phyloP scores from a whole-genome alignment of 2,888 invertebrate genomes.

The Cephus sareptanus region DNA sequence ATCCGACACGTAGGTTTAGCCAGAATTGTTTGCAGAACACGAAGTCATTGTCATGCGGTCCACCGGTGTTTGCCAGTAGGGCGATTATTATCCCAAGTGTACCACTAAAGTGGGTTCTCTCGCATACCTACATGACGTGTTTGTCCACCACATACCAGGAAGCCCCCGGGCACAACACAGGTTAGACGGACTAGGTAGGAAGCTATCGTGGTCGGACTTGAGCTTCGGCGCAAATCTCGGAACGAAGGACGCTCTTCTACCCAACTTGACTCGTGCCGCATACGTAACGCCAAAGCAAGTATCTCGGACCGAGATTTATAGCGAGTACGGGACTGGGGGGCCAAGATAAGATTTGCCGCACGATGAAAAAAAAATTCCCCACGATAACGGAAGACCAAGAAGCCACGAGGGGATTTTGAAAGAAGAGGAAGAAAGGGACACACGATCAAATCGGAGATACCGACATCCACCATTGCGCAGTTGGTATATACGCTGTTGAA shows the following conservation, averaged over 20 bases:
- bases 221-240: neutral
- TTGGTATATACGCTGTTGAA: neutral
- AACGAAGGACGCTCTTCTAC: slow-evolving; percentile 13
- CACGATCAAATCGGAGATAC: neutral
- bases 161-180: neutral
- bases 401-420: slow-evolving; percentile 5
- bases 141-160: slow-evolving; percentile 13
- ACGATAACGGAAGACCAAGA: slow-evolving; percentile 12
- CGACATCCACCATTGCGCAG: neutral
- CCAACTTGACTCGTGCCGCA: slow-evolving; percentile 36
- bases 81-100: slow-evolving; percentile 42
- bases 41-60: slow-evolving; percentile 17
- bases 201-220: neutral
- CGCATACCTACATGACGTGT: slow-evolving; percentile 21
- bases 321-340: slow-evolving; percentile 24
- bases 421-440: neutral
- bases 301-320: slow-evolving; percentile 40
- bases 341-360: slow-evolving; percentile 37
- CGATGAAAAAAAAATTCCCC: slow-evolving; percentile 23
- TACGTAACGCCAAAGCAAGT: slow-evolving; percentile 40
- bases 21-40: slow-evolving; percentile 4
- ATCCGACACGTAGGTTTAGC: neutral
- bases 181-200: slow-evolving; percentile 3
- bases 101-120: slow-evolving; percentile 20
- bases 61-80: slow-evolving; percentile 13